Conservation (phyloP, 2,797 vertebrate species). For the Serranus cabrilla region DNA sequence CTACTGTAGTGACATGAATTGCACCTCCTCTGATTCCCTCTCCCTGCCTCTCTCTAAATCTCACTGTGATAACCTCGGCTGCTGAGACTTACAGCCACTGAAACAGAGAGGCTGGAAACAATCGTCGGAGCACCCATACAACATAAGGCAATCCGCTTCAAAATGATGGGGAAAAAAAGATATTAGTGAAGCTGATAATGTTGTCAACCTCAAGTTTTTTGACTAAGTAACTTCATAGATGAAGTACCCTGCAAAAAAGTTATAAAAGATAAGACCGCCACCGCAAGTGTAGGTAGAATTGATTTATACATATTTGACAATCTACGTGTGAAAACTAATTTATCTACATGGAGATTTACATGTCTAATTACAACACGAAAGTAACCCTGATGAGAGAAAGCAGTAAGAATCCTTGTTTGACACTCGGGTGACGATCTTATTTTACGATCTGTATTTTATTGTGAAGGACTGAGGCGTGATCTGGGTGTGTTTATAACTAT, state of each 20-base stretch:
- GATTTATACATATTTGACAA: too few relatives aligned
- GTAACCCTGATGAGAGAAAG: too few relatives aligned
- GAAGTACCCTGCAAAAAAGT: neutral
- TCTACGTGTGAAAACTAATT: too few relatives aligned
- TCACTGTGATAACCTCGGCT: slow-evolving; percentile 52
- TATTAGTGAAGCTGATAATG: neutral
- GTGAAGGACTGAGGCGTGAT: too few relatives aligned
- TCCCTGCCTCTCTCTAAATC: slow-evolving; percentile 53
- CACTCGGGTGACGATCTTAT: too few relatives aligned
- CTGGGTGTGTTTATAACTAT: too few relatives aligned
- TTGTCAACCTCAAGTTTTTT: neutral
- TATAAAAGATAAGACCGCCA: too few relatives aligned
- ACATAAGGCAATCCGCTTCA: slow-evolving; percentile 10
- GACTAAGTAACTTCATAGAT: neutral
- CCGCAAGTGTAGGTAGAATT: too few relatives aligned
- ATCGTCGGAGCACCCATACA: slow-evolving; percentile 1
- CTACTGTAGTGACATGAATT: slow-evolving; percentile 61
- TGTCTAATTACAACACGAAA: too few relatives aligned
- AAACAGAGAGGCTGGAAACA: slow-evolving; percentile 24
- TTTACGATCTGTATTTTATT: too few relatives aligned
- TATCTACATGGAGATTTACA: too few relatives aligned
- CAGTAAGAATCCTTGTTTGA: too few relatives aligned
- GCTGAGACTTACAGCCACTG: slow-evolving; percentile 27
- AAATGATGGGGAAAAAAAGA: slow-evolving; percentile 1
- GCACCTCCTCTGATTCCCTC: slow-evolving; percentile 51